A percentile compares a stretch with the other conserved stretches of the same genome.
These are phyloP conservation scores for Leucosticte australis DNA, from an alignment of 2,113 vertebrate genomes.

Conservation along the genomic window DNA sequence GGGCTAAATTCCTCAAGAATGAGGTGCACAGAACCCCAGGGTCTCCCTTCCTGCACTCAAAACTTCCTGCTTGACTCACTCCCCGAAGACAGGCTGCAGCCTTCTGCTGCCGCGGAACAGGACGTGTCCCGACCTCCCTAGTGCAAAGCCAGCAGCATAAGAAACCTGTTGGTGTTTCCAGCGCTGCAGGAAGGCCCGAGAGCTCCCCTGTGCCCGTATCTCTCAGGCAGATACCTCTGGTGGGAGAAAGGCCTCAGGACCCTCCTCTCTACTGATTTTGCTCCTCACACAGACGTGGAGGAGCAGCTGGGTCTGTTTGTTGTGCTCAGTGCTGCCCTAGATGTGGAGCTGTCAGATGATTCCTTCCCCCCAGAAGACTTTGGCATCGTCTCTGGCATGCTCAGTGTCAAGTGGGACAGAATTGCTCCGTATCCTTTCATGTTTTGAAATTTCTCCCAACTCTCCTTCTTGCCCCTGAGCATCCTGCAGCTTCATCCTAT, in stretches of 20 bases:
- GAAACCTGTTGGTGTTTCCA: background rate
- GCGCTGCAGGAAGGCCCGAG: background rate
- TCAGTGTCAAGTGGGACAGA: slow-evolving; percentile 96
- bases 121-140: background rate
- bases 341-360: slow-evolving; percentile 94
- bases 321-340: slow-evolving; percentile 83
- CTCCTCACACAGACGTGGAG: too few relatives aligned
- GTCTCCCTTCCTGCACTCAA: background rate
- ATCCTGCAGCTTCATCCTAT: fast-evolving
- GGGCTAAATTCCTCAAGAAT: background rate
- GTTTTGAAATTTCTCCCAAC: fast-evolving
- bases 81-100: background rate
- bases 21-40: too few relatives aligned
- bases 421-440: slow-evolving; percentile 90
- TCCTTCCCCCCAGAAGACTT: slow-evolving; percentile 96
- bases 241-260: background rate
- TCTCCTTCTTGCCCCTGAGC: background rate
- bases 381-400: slow-evolving; percentile 94
- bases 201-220: background rate
- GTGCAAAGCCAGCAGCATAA: background rate
- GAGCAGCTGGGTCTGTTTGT: background rate
- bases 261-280: background rate
- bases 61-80: background rate
- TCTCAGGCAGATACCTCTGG: background rate
- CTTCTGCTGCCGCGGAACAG: background rate